Base-by-base conservation (phyloP, 2,113 vertebrate species). In the Tylochromis polylepis region DNA sequence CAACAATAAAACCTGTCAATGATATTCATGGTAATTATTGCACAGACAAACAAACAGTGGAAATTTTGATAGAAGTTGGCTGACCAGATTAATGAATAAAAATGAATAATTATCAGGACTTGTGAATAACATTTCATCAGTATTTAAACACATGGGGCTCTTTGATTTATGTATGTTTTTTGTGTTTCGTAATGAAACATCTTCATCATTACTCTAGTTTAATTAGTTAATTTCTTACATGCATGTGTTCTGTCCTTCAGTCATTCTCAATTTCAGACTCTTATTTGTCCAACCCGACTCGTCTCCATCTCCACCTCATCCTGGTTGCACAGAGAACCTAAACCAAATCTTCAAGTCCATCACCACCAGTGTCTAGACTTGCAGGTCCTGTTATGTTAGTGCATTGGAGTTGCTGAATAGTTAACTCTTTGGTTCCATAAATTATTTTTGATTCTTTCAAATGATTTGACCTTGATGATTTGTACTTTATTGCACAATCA, bases 1-100 rank as follows among this genome's bases (percentile, higher is more conserved):
- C 4, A 29, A 29, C 3, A 4, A 43, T 38, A 38, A 43, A 57
- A 38, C 0, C 20, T 65, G 6, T 65, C 6, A 1, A 20, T 0
- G 60, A 65, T 0, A 65, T 65, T 65, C 34, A 65, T 24, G 0
- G 0, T 43, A 81, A 29, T 57, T 0, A 12, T 1, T 81, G 56
- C 36, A 20, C 22, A 4, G 3, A 1, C 79, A 43, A 41, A 24
- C 22, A 29, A 72, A 72, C 15, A 46, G 5, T 59, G 36, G 8
- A 24, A 41, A 81, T 59, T 59, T 18, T 81, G 16, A 24, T 81
- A 11, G 16, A 43, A 16, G n/a, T 24, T 53, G n/a, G 8, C 41
- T 18, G 16, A 2, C 67, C 67, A 70, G 36, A 49, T 72, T 46
- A 72, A 27, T 49, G 27, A 49, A 46, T 27, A 27, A 72, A 49